Conservation (phyloP, 2,888 invertebrate genomes). For the Rhimphoctona megacephalus region DNA sequence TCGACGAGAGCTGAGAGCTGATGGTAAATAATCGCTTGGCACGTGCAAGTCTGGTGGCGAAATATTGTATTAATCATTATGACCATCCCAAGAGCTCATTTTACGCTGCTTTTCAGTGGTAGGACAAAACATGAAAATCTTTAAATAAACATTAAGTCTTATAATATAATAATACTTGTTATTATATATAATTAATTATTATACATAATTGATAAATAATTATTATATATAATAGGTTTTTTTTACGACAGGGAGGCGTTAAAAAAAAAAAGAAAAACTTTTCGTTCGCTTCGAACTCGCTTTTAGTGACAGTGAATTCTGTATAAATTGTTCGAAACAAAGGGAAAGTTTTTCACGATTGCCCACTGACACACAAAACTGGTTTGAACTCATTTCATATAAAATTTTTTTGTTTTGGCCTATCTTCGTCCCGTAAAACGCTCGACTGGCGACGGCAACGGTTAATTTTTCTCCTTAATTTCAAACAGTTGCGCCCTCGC, state of each 20-base stretch:
- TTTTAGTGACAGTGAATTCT: not conserved
- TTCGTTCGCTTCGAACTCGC: not conserved
- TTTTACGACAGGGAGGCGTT: not conserved
- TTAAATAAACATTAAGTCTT: constrained; percentile 14
- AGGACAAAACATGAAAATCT: constrained; percentile 15
- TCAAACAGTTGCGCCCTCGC: not conserved
- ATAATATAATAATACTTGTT: constrained; percentile 42
- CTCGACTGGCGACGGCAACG: not conserved
- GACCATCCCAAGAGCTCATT: not conserved
- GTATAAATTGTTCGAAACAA: not conserved
- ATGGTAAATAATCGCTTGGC: constrained; percentile 8
- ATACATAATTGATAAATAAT: constrained; percentile 36
- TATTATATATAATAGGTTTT: constrained; percentile 35
- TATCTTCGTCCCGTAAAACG: constrained; percentile 3
- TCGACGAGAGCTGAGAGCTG: constrained; percentile 18
- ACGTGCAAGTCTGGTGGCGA: constrained; percentile 44
- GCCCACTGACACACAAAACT: not conserved
- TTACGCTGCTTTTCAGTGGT: not conserved
- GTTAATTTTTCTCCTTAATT: not conserved
- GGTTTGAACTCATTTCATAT: not conserved
- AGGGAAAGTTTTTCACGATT: not conserved
- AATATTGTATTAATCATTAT: constrained; percentile 12
- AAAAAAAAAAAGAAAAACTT: not conserved
- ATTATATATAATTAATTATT: constrained; percentile 41
- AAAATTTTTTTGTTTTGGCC: constrained; percentile 3